Base-by-base conservation (phyloP, 2,797 vertebrate species). In the Lepilemur ruficaudatus region DNA sequence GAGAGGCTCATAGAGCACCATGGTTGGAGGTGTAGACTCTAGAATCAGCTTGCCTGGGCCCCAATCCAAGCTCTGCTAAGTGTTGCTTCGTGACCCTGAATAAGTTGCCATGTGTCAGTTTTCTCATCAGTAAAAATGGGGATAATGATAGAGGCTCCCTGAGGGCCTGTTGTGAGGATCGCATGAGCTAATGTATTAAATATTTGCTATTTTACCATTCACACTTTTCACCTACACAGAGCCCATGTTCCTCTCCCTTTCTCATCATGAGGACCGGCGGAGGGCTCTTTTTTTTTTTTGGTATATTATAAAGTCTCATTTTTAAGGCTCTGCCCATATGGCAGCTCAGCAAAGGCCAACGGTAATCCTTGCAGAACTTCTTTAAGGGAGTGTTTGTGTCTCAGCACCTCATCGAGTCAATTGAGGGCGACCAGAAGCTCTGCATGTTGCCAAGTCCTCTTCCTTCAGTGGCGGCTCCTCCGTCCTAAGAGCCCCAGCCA, bases 141-240 rank as follows among this genome's bases (percentile, higher is more conserved):
- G n/a, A 7, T 55, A 43, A 65, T 55, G 32, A 43, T 1, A 7
- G 32, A 28, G 30, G 38, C 55, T 15, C 85, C 48, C 43, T 5
- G 0, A 32, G 41, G 32, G 41, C 38, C 50, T 5, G 0, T 28
- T 7, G 20, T n/a, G 35, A 75, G 23, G 38, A 73, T 72, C 73
- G 43, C 81, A 48, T 28, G 46, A 82, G 10, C 28, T 30, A 55
- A 4, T 18, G 14, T 30, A 5, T 8, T 4, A 23, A 43, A 17
- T 55, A 22, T 61, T 82, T n/a, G 4, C 15, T 48, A 0, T 6
- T n/a, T 30, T 17, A n/a, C n/a, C 22, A 46, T 13, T 7, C 30
- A 48, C 69, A 15, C 79, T 72, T 83, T 67, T 52, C 17, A 38
- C n/a, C 57, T 72, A 4, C 43, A n/a, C 32, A 32, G 20, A 92